Evolutionary conservation across 2,888 invertebrate genomes (phyloP), one percentile per base, ranked within the genome.

Genomic region (Stenchaetothrips biformis): DNA sequence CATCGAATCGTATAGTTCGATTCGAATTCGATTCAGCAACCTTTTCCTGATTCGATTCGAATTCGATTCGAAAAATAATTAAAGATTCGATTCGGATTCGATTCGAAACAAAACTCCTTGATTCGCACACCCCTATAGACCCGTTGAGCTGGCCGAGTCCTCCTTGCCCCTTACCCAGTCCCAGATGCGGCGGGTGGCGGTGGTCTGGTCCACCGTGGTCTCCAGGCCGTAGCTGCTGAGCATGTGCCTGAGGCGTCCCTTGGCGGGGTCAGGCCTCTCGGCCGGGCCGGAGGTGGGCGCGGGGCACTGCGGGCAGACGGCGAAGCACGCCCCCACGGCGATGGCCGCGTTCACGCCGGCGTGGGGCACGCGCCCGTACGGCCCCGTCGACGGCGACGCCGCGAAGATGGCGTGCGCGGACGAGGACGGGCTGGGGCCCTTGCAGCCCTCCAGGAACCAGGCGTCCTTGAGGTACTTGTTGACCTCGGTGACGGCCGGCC

Each of bases 141-240:
- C 81, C 62, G 81, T 80, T 1, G 80, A 79, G 74, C 79, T 81
- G 27, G 78, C 80, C 11, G 81, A 80, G 18, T 79, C 80, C 48
- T 80, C 79, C 67, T 67, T 80, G 67, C 89, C 88, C 83, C 89
- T 88, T n/a, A 91, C 88, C 92, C 92, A 92, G 82, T 92, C 92
- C 86, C 91, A 90, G 81, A 92, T 90, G 80, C 92, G 87, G 81
- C 90, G 88, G 74, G 91, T 89, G 82, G 91, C 88, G 48, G 90
- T 89, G 62, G 88, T 89, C 84, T 91, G 90, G 84, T 92, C 92
- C 18, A 92, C 88, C 4, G 90, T 90, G 1, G 90, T 90, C 83
- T 92, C 92, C 78, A 92, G 87, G 0, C 92, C 92, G 84, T 90
- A 90, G 82, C 88, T 90, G 83, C 89, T 90, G 84, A 90, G 87